Conservation (phyloP, 2,797 vertebrate species). For the Alosa sapidissima region DNA sequence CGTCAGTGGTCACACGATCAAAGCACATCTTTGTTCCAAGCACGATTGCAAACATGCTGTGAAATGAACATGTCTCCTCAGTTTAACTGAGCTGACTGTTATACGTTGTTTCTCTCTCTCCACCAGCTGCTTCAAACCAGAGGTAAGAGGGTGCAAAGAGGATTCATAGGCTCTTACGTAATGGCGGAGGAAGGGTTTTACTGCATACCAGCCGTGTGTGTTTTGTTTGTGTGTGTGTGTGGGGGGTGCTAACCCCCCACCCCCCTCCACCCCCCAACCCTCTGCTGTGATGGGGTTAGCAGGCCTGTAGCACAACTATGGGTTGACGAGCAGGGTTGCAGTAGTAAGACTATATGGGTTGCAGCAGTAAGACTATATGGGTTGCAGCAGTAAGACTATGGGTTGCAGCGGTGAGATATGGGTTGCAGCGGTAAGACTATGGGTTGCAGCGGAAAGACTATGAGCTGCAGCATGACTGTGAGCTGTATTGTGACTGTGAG, state of each 20-base stretch:
- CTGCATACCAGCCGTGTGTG: neutral
- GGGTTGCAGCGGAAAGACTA: too few species aligned
- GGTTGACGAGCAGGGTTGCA: too few species aligned
- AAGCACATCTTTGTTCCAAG: neutral
- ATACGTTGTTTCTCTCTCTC: neutral
- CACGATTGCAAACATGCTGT: neutral
- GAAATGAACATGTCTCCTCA: neutral
- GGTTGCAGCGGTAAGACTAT: too few species aligned
- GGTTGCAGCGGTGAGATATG: too few species aligned
- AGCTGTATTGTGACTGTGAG: too few species aligned
- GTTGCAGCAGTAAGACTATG: too few species aligned
- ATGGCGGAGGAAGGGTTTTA: neutral
- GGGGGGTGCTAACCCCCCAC: neutral
- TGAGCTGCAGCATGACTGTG: too few species aligned
- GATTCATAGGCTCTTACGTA: neutral
- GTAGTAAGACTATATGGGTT: too few species aligned
- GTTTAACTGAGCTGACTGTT: neutral
- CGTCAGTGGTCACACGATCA: neutral
- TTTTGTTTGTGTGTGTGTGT: slow-evolving; percentile 3
- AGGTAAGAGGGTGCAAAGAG: neutral
- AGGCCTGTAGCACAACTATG: too few species aligned
- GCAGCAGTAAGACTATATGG: too few species aligned
- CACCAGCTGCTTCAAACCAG: neutral
- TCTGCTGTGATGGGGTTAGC: too few species aligned
- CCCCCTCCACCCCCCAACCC: neutral